These are phyloP conservation scores for Kryptolebias ocellatus DNA, from an alignment of 2,797 vertebrate species.

Conservation along the genomic window DNA sequence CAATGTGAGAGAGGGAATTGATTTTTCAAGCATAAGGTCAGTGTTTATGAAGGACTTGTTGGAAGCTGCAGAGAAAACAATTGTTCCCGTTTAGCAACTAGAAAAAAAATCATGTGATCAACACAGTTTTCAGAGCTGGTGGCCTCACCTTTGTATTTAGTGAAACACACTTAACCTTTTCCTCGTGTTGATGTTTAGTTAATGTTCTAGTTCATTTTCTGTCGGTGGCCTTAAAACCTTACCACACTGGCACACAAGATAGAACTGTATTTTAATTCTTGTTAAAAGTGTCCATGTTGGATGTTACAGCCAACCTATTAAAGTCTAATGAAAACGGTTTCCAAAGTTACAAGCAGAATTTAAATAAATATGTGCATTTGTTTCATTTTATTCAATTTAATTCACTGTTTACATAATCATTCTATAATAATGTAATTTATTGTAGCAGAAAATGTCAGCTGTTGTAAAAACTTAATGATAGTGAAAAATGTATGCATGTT, in stretches of 20 bases:
- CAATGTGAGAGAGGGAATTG: conserved; percentile 56
- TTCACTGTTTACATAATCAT: conserved; percentile 16
- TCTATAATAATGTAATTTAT: conserved; percentile 1
- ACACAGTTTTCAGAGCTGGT: conserved; percentile 65
- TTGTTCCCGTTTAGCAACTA: conserved; percentile 65
- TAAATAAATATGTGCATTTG: not conserved
- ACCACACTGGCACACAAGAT: not conserved
- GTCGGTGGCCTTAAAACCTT: not conserved
- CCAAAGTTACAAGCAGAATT: no score
- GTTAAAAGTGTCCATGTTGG: no score
- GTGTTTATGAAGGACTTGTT: conserved; percentile 70
- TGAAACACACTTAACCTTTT: conserved; percentile 36
- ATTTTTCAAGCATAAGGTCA: conserved; percentile 75
- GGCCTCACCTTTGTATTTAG: conserved; percentile 54
- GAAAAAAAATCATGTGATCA: conserved; percentile 31
- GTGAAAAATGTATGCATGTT: not conserved
- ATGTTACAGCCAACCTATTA: no score
- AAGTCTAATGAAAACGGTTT: not conserved
- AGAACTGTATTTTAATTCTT: not conserved
- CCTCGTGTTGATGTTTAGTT: conserved; percentile 13
- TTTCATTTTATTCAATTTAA: not conserved
- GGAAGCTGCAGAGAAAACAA: conserved; percentile 59
- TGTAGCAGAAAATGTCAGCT: conserved; percentile 12
- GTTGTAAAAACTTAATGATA: conserved; percentile 10
- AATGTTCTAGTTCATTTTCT: conserved; percentile 14